Conservation (phyloP, 2,113 vertebrate genomes). For the Amazona guildingii region DNA sequence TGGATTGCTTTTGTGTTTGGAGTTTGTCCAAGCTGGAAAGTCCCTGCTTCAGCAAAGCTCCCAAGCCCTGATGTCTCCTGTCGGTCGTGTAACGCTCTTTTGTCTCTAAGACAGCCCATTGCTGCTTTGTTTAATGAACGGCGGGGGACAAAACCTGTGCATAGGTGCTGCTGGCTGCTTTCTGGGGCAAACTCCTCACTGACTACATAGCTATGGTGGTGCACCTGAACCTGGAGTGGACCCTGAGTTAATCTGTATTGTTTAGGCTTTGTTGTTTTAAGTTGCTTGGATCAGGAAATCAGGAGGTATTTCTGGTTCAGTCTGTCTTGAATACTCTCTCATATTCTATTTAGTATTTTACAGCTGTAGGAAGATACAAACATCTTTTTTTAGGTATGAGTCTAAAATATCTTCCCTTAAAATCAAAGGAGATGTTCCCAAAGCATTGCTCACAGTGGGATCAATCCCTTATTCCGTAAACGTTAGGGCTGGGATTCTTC, state of each 20-base stretch:
- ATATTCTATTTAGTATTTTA: rapidly evolving
- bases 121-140: not conserved
- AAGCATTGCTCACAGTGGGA: rapidly evolving
- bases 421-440: not conserved
- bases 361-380: not conserved
- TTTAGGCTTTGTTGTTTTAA: not conserved
- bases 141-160: not conserved
- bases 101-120: rapidly evolving
- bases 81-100: rapidly evolving
- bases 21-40: not conserved
- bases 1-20: not conserved
- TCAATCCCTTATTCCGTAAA: not conserved
- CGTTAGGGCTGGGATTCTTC: not conserved
- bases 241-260: rapidly evolving
- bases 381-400: not conserved
- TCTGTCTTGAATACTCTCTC: not conserved
- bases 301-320: not conserved
- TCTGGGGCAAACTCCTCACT: rapidly evolving
- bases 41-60: not conserved
- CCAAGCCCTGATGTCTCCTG: not conserved
- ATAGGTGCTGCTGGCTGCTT: not conserved
- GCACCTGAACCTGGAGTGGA: not conserved
- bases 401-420: not conserved
- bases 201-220: rapidly evolving
- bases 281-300: not conserved